A percentile compares a stretch with the other conserved stretches of the same genome.
Conservation (phyloP, 2,888 invertebrate species). For the Atherix ibis region DNA sequence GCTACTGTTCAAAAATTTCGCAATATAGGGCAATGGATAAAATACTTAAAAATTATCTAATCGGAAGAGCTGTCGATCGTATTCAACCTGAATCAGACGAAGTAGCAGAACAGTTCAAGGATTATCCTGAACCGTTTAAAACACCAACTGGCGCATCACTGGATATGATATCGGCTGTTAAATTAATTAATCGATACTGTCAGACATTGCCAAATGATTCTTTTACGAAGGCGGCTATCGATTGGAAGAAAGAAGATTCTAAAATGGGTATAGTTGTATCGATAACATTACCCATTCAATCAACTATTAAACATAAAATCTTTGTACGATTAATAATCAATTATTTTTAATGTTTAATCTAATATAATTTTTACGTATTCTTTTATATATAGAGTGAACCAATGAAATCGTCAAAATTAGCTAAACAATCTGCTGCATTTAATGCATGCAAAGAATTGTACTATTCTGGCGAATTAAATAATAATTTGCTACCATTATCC, state of each 20-base stretch:
- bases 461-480: constrained; percentile 51
- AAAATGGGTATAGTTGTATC: constrained; percentile 31
- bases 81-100: constrained; percentile 36
- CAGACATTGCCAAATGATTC: constrained; percentile 58
- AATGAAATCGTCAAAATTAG: constrained; percentile 40
- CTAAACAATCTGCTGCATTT: constrained; percentile 72
- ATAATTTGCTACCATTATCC: constrained; percentile 48
- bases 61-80: constrained; percentile 40
- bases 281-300: constrained; percentile 60
- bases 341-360: constrained; percentile 7
- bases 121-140: constrained; percentile 20
- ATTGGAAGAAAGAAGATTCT: constrained; percentile 26
- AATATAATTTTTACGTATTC: constrained; percentile 1
- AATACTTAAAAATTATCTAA: constrained; percentile 39
- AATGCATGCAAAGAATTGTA: constrained; percentile 58
- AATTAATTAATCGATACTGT: constrained; percentile 67
- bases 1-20: constrained; percentile 27
- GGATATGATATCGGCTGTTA: constrained; percentile 16
- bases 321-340: constrained; percentile 38
- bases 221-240: constrained; percentile 42
- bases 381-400: constrained; percentile 37
- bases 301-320: constrained; percentile 53
- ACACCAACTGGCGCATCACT: constrained; percentile 20
- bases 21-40: constrained; percentile 37
- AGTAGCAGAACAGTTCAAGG: constrained; percentile 40